Conservation (phyloP, 2,113 vertebrate genomes). For the Serinus canaria region DNA sequence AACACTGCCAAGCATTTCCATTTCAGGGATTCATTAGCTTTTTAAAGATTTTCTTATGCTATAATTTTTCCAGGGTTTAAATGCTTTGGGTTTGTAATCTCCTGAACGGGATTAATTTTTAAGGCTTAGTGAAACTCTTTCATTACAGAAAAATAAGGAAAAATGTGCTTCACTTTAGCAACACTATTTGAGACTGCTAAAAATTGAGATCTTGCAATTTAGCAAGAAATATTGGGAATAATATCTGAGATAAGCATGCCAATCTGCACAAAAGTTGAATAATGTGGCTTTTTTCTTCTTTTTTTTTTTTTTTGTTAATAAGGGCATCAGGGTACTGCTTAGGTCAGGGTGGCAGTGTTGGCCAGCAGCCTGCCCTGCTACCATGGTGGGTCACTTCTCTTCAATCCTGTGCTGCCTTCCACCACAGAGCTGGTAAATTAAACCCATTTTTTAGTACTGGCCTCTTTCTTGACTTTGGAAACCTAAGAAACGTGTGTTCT, state of each 20-base stretch:
- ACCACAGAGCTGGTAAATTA: background rate
- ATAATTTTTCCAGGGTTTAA: background rate
- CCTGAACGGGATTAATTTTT: background rate
- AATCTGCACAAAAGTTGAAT: background rate
- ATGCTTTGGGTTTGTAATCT: background rate
- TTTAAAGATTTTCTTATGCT: background rate
- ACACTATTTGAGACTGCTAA: background rate
- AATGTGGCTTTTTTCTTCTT: rapidly evolving
- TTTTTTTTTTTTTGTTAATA: too few relatives aligned
- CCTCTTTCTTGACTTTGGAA: background rate
- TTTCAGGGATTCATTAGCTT: background rate
- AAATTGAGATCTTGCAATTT: background rate
- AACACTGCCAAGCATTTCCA: background rate
- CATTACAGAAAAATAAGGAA: background rate
- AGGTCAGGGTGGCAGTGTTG: rapidly evolving
- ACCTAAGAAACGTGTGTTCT: background rate
- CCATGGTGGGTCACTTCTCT: rapidly evolving
- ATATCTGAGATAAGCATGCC: background rate
- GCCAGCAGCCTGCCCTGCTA: background rate
- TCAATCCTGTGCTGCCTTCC: background rate
- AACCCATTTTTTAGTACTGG: background rate
- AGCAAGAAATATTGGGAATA: background rate
- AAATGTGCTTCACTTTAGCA: background rate
- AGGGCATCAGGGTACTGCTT: rapidly evolving
- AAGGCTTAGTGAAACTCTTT: background rate